Percentiles rank a stretch among this genome's conserved stretches.
Conservation (phyloP, 37 sponge, comb jelly and placozoan genomes). For the Chondrilla cf. caribensis region DNA sequence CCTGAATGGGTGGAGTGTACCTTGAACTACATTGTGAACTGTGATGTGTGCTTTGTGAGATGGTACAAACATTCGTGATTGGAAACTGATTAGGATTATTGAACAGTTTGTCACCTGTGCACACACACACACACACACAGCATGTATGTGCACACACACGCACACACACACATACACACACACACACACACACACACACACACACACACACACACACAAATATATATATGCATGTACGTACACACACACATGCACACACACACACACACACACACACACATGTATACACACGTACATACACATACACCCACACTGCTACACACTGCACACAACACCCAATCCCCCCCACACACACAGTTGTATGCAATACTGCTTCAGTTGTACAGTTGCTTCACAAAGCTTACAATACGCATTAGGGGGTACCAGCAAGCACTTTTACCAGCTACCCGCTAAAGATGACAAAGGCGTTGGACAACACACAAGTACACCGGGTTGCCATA, state of each 20-base stretch:
- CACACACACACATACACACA: constrained; percentile 38
- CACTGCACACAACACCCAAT: neutral
- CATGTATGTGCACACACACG: constrained; percentile 12
- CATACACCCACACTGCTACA: constrained; percentile 4
- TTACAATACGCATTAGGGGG: too few species aligned
- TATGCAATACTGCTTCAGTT: too few species aligned
- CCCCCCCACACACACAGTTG: neutral
- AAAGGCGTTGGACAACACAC: too few species aligned
- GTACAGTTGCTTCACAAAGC: too few species aligned
- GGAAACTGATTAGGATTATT: too few species aligned
- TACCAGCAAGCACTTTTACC: too few species aligned
- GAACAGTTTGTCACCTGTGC: neutral
- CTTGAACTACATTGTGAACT: too few species aligned
- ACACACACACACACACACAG: neutral
- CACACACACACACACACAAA: constrained; percentile 27
- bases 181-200: constrained; percentile 36
- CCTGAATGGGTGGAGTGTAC: too few species aligned
- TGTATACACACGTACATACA: neutral
- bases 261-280: constrained; percentile 28
- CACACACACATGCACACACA: constrained; percentile 26
- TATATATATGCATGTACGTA: neutral
- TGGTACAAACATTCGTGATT: too few species aligned
- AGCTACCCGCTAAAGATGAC: too few species aligned
- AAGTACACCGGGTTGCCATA: too few species aligned
- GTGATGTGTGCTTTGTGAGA: too few species aligned